Base-by-base conservation (phyloP, 2,797 vertebrate genomes). In the Arrhamphus sclerolepis region DNA sequence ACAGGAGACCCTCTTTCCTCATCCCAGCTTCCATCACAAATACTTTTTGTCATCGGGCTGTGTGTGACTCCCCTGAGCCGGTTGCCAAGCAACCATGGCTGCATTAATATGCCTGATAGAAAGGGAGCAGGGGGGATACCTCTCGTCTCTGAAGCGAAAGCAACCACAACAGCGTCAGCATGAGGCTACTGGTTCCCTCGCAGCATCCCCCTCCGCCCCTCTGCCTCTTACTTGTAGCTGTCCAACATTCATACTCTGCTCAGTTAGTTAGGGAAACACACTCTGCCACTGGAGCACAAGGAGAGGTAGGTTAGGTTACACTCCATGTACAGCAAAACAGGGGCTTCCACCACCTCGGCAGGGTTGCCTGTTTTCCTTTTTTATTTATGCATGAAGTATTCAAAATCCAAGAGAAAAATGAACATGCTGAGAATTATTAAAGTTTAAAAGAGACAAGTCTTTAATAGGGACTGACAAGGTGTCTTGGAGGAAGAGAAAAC, bases 81-180 rank as follows among this genome's bases (percentile, higher is more conserved):
- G 94, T 95, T 95, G 92, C 94, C 83, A 89, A 90, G 94, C 94
- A 95, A 95, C 94, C 84, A 2, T 66, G 68, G 88, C 92, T 92
- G 87, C 92, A 94, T 94, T 95, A 94, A 94, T 92, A 94, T 93
- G 92, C 87, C 83, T 78, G 80, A 82, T 83, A 89, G 89, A 91
- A 89, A 90, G 89, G 88, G 91, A 86, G 77, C 63, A 89, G 91
- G 93, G 24, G 34, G 93, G 88, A 91, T 89, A 90, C 91, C 92
- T 89, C 81, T 80, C 72, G 82, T 80, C 77, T 85, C 85, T 79
- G 82, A 84, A 92, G 86, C 49, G 41, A 88, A 75, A 83, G 70
- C 81, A 83, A 53, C 82, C 72, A 72, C 68, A 48, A 78, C 81
- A 77, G 66, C 77, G 49, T 83, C 78, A 80, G 89, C 60, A 77